These are phyloP conservation scores for Drosophila meridiana DNA, from an alignment of 2,888 invertebrate genomes.

Conservation along the genomic window DNA sequence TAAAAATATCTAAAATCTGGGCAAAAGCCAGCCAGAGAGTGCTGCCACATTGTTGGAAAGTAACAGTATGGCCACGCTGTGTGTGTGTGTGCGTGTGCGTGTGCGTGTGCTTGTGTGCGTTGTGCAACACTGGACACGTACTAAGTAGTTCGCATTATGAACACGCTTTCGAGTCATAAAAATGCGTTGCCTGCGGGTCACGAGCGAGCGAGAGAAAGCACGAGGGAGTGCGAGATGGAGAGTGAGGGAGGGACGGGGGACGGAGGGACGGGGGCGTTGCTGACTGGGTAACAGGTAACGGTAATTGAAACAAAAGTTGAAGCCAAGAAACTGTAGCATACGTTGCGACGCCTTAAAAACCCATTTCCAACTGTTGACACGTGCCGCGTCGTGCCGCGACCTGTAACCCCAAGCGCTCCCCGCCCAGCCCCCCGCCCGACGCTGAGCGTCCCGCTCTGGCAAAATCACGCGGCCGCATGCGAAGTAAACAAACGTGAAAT, in stretches of 20 bases:
- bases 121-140: conserved; percentile 60
- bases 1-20: neutral
- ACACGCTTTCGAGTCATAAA: conserved; percentile 64
- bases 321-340: conserved; percentile 74
- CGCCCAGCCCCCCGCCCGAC: neutral
- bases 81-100: neutral
- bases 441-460: conserved; percentile 1
- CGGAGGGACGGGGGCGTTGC: neutral
- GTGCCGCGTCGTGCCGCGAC: conserved; percentile 67
- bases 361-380: conserved; percentile 80
- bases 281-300: conserved; percentile 67
- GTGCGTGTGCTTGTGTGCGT: neutral
- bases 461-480: conserved; percentile 78
- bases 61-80: conserved; percentile 14
- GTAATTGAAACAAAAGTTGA: conserved; percentile 78
- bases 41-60: conserved; percentile 1
- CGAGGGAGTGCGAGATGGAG: neutral
- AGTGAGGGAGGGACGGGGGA: neutral
- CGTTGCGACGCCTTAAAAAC: conserved; percentile 78
- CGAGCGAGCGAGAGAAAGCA: conserved; percentile 4
- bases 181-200: conserved; percentile 48
- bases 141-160: conserved; percentile 53
- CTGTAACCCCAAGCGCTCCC: conserved; percentile 39
- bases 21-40: neutral
- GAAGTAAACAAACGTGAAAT: conserved; percentile 79